Evolutionary conservation across 2,888 invertebrate species (phyloP), one percentile per base, ranked within the genome.

Genomic region (Congeria kusceri): DNA sequence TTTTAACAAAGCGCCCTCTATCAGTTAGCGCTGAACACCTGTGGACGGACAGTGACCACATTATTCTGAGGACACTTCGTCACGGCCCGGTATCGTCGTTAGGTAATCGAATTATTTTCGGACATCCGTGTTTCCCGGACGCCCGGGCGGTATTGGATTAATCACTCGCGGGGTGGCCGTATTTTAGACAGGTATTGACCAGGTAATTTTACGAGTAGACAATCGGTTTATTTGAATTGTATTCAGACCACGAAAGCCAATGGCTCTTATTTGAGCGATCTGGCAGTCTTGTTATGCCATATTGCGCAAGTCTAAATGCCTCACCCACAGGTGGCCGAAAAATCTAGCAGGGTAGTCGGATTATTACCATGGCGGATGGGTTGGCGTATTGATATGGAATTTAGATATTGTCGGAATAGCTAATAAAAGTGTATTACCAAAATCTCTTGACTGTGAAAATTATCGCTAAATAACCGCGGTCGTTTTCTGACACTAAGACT

Each of bases 131-230:
- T 39, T 62, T 58, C 70, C 61, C 23, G n/a, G 49, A 20, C 39
- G 39, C 62, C 28, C 56, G 47, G 44, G 29, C 53, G n/a, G 3
- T 3, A 27, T 20, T 15, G 63, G 63, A 63, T 63, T 64, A 63
- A 63, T 71, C 70, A 57, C 64, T n/a, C 64, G 3, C 44, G 32
- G 63, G 63, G 71, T 63, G 71, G 71, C 47, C 71, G 53, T 9
- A 25, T 53, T 53, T 53, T 53, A 53, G 53, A 53, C 53, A 53
- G 53, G 53, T 53, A 53, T 25, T 53, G 53, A 23, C 53, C 53
- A 53, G 20, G 53, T 9, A 23, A 53, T 53, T 23, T 23, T 53
- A 25, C 53, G 53, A 25, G 25, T 4, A 25, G 53, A 53, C 53
- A 53, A 20, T 23, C 20, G 53, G 15, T 39, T 39, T 5, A 5